These are phyloP conservation scores for Eupithecia vulgata DNA, from an alignment of 2,888 invertebrate species.

Conservation along the genomic window DNA sequence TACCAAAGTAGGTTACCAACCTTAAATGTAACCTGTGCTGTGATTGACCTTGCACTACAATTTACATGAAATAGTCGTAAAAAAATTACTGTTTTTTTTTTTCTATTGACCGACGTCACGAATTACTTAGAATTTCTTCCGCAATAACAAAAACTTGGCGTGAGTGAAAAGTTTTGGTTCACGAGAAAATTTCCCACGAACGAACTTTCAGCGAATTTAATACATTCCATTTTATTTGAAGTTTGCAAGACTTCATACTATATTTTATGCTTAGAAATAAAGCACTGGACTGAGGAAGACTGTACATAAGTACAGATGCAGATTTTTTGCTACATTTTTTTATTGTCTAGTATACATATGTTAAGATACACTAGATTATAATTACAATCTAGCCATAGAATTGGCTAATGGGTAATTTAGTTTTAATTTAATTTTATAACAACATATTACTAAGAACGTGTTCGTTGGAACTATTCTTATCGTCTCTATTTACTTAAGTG, in stretches of 20 bases:
- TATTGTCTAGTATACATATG: no score
- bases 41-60: neutral
- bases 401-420: no score
- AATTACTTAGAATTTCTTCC: constrained; percentile 10
- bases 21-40: neutral
- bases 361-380: no score
- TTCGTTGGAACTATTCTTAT: no score
- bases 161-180: constrained; percentile 21
- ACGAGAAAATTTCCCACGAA: constrained; percentile 16
- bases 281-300: constrained; percentile 42
- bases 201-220: constrained; percentile 12
- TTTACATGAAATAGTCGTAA: neutral
- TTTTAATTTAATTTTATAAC: no score
- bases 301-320: neutral
- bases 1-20: neutral
- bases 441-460: no score
- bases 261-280: constrained; percentile 39
- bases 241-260: constrained; percentile 14
- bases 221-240: constrained; percentile 23
- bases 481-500: no score
- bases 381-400: no score
- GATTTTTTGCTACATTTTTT: no score
- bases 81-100: neutral
- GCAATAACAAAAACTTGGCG: constrained; percentile 22
- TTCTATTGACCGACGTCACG: neutral